These are phyloP conservation scores for Danionella cerebrum DNA, from an alignment of 2,113 vertebrate genomes.

Conservation along the genomic window DNA sequence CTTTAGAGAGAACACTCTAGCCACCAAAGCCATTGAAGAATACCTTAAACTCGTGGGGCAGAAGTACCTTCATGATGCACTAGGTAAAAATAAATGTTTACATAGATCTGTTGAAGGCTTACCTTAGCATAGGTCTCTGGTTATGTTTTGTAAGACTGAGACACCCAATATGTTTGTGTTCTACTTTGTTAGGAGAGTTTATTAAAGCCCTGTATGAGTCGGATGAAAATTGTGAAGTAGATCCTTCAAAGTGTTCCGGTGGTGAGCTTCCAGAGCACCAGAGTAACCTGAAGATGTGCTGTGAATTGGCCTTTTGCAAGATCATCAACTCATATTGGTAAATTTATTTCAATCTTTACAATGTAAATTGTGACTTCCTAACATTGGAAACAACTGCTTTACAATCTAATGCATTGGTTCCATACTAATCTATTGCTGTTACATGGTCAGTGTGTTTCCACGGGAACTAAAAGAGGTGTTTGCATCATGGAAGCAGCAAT, in stretches of 20 bases:
- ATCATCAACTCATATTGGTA: constrained; percentile 98
- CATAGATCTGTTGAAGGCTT: background rate
- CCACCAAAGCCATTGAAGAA: constrained; percentile 94
- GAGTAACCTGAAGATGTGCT: constrained; percentile 97
- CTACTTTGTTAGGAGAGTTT: constrained; percentile 77
- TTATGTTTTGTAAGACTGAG: background rate
- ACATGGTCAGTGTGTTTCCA: constrained; percentile 77
- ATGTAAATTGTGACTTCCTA: background rate
- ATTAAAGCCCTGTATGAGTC: constrained; percentile 94
- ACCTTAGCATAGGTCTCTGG: background rate
- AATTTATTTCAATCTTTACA: background rate
- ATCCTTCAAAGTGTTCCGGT: constrained; percentile 78
- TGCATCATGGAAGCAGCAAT: constrained; percentile 89
- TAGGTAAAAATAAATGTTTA: constrained; percentile 67
- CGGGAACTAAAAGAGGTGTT: constrained; percentile 95
- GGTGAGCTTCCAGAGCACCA: constrained; percentile 81
- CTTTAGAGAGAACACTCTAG: constrained; percentile 96
- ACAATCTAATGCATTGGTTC: background rate
- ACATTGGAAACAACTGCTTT: no score
- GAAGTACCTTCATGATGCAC: constrained; percentile 89
- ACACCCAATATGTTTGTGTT: background rate
- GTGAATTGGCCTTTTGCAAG: constrained; percentile 95
- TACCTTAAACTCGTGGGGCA: constrained; percentile 94
- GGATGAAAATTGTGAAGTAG: constrained; percentile 94
- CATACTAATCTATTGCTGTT: background rate